These are phyloP conservation scores for Liolophura sinensis DNA, from an alignment of 1,140 invertebrate genomes.

Conservation along the genomic window DNA sequence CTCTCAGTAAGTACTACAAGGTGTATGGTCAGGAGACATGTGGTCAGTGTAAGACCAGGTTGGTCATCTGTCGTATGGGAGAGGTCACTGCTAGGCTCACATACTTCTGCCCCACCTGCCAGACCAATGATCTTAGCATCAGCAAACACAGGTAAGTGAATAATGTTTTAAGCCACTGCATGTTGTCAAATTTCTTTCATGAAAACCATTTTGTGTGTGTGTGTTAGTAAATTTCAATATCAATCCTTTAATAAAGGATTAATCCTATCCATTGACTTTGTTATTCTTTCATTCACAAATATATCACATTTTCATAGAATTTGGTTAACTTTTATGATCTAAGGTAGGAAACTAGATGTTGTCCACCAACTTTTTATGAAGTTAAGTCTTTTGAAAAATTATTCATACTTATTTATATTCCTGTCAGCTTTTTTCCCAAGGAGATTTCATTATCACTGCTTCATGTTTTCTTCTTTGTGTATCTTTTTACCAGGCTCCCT, in stretches of 20 bases:
- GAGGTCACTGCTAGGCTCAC: constrained; percentile 46
- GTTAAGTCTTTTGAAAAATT: no score
- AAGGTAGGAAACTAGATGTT: neutral
- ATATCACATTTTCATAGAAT: no score
- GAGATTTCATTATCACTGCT: neutral
- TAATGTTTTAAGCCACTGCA: no score
- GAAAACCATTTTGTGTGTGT: no score
- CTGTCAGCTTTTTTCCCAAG: neutral
- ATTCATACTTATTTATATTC: no score
- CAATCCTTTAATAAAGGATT: neutral
- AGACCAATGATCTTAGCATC: constrained; percentile 34
- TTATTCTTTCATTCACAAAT: no score
- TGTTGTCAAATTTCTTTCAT: no score
- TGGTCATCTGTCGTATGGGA: constrained; percentile 42
- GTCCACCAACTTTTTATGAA: neutral
- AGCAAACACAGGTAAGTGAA: constrained; percentile 15
- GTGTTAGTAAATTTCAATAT: neutral
- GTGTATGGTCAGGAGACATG: constrained; percentile 43
- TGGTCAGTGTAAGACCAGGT: constrained; percentile 35
- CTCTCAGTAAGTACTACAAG: constrained; percentile 37
- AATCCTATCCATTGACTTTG: no score
- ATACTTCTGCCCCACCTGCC: constrained; percentile 46
- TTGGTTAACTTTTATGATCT: no score
- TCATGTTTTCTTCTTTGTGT: neutral
- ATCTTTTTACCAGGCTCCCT: constrained; percentile 28